A percentile compares a stretch with the other conserved stretches of the same genome.
Evolutionary conservation across 2,888 invertebrate genomes (phyloP).

Genomic region (Hedya salicella): DNA sequence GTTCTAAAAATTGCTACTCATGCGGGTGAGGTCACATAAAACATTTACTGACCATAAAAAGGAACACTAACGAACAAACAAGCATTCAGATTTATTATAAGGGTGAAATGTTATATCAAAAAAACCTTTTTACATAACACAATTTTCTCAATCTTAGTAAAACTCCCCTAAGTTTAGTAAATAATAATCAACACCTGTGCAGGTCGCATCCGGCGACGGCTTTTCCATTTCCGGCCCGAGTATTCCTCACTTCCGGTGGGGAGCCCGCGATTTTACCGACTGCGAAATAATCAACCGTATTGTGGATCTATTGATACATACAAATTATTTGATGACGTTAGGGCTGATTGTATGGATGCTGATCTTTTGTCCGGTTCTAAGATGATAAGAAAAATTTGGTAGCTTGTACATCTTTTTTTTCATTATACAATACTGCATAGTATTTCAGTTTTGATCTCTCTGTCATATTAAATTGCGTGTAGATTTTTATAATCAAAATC

Average conservation of each 20-base stretch:
- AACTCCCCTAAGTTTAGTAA: constrained; percentile 14
- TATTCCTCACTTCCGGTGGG: constrained; percentile 63
- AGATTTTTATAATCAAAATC: too few relatives aligned
- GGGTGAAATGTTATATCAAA: neutral
- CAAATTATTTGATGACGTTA: constrained; percentile 30
- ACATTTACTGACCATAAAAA: too few relatives aligned
- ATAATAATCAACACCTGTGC: constrained; percentile 66
- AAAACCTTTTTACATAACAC: constrained; percentile 1
- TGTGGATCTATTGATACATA: constrained; percentile 36
- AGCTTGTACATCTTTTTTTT: too few relatives aligned
- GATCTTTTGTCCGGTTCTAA: neutral
- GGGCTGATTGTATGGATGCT: constrained; percentile 16
- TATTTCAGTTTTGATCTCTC: too few relatives aligned
- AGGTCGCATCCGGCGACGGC: constrained; percentile 67
- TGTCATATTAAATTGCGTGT: too few relatives aligned
- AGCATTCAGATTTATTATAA: too few relatives aligned
- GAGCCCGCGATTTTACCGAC: constrained; percentile 29
- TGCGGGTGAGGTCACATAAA: too few relatives aligned
- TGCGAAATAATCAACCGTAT: constrained; percentile 38
- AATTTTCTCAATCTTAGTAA: constrained; percentile 2
- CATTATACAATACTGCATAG: neutral
- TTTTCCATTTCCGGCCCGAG: constrained; percentile 70
- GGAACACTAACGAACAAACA: too few relatives aligned
- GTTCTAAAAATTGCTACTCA: too few relatives aligned
- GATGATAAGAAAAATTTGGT: neutral